phyloP scores from a whole-genome alignment of 1,140 invertebrate genomes.

The Teleopsis dalmanni region DNA sequence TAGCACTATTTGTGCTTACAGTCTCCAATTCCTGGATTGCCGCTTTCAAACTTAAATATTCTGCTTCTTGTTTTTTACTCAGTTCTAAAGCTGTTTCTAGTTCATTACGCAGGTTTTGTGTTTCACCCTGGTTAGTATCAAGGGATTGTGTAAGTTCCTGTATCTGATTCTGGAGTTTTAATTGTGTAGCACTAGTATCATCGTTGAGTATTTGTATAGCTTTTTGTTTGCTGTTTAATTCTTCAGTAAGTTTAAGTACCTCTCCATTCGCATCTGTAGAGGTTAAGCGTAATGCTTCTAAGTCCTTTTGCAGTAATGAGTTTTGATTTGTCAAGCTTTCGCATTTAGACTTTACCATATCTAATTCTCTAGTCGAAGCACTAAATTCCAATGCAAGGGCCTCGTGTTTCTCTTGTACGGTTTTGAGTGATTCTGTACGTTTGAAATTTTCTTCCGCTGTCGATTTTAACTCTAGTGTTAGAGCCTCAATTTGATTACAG shows the following conservation, averaged over 20 bases:
- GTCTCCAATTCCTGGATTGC: neutral
- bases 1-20: neutral
- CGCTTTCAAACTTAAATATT: conserved; percentile 10
- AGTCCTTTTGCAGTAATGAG: conserved; percentile 23
- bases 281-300: conserved; percentile 11
- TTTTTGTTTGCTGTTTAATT: conserved; percentile 23
- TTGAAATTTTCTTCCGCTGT: conserved; percentile 16
- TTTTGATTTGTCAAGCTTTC: conserved; percentile 19
- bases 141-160: conserved; percentile 23
- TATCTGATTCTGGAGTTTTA: conserved; percentile 21
- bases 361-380: conserved; percentile 21
- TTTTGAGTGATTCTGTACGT: conserved; percentile 16
- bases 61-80: neutral
- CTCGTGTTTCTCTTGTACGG: conserved; percentile 16
- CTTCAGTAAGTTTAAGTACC: conserved; percentile 20
- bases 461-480: conserved; percentile 21
- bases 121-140: conserved; percentile 15
- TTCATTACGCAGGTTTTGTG: conserved; percentile 4
- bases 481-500: conserved; percentile 21
- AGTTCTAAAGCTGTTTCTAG: neutral
- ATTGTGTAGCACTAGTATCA: conserved; percentile 17
- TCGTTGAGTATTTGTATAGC: conserved; percentile 20
- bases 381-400: conserved; percentile 21
- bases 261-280: conserved; percentile 22
- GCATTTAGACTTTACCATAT: conserved; percentile 10